Evolutionary conservation across 2,113 vertebrate genomes (phyloP).

Genomic region (Gymnorhina tibicen): DNA sequence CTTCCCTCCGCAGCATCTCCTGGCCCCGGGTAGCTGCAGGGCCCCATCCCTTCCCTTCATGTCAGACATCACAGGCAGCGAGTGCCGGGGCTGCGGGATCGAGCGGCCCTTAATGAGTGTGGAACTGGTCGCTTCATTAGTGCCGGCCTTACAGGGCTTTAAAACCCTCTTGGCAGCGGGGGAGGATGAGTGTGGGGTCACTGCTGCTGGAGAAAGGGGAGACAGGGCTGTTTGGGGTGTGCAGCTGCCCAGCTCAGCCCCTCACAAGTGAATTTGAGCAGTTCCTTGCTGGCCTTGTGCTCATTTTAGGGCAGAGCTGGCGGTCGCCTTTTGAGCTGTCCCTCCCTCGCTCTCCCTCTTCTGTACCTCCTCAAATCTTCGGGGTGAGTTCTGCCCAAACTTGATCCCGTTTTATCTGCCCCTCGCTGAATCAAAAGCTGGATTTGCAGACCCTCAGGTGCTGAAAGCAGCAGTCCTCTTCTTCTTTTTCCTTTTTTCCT

Average conservation of each 20-base stretch:
- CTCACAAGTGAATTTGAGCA: rapidly evolving
- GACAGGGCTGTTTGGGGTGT: background rate
- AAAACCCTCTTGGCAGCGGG: background rate
- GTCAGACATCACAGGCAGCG: background rate
- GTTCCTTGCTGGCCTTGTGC: background rate
- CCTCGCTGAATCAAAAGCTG: background rate
- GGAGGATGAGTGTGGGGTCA: background rate
- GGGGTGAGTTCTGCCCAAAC: background rate
- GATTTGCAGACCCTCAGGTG: background rate
- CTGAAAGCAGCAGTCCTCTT: background rate
- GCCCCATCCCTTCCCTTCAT: background rate
- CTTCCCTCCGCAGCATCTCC: background rate
- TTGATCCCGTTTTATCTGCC: background rate
- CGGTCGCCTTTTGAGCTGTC: background rate
- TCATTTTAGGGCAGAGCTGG: background rate
- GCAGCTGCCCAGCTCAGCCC: background rate
- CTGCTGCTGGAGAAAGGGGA: background rate
- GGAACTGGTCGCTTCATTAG: background rate
- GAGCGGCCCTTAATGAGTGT: background rate
- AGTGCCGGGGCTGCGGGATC: background rate
- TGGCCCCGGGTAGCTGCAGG: background rate
- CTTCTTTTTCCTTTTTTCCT: background rate
- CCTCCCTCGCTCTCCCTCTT: background rate
- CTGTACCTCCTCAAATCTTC: background rate
- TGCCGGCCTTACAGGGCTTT: background rate